Base-by-base conservation (phyloP, 2,113 vertebrate genomes). In the Equus quagga region DNA sequence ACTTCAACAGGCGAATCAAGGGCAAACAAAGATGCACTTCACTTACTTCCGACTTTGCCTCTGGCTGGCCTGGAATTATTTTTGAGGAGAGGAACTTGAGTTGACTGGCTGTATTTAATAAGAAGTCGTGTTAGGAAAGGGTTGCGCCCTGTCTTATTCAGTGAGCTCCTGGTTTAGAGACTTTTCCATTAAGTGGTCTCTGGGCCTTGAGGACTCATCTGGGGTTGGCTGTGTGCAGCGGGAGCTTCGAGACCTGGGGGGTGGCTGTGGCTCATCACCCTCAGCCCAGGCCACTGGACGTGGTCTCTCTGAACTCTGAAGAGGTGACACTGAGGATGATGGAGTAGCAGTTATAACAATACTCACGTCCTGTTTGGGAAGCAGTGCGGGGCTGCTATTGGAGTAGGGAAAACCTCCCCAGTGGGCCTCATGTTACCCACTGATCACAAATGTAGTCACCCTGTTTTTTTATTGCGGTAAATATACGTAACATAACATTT, bases 41-140 rank as follows among this genome's bases (percentile, higher is more conserved):
- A 58, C 44, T 64, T 75, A 58, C 31, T 96, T 82, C 24, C 62
- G 24, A 73, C 72, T 86, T 95, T 79, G 95, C 96, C 96, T 87
- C 92, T 84, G 89, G 97, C 92, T 96, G 85, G 70, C 41, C 80
- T 92, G 75, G 81, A 70, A 92, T 98, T 92, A 93, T 96, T 97
- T 98, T 80, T 83, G 49, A 96, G 91, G 36, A 83, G 51, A 76
- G 82, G 51, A 98, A 96, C 94, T 92, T 96, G 94, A 96, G 94
- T 92, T 95, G 86, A 73, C 62, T 13, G 79, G 60, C 89, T 97
- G 54, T 91, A 73, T 94, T 96, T 83, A 97, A 96, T 91, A 98
- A 92, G 62, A 95, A 96, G 75, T 46, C 12, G 14, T 73, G 67
- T 79, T 86, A 78, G 82, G 75, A 89, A 82, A 70, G 67, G 24